phyloP scores from a whole-genome alignment of 2,797 vertebrate species.

The Nannoperca australis region DNA sequence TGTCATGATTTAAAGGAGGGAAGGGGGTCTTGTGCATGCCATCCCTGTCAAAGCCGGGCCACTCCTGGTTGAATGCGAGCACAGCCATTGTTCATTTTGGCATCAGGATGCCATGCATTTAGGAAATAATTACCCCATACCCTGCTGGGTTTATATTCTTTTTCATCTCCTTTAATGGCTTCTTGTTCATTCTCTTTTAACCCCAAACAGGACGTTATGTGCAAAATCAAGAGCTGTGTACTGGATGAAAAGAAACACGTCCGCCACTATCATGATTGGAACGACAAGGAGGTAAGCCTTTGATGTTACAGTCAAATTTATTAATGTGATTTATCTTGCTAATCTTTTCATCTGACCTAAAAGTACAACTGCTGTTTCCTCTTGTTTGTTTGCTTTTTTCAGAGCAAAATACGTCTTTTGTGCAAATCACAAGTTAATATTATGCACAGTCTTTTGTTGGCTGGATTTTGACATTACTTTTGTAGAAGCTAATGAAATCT shows the following conservation, averaged over 20 bases:
- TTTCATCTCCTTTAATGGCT: slow-evolving; percentile 90
- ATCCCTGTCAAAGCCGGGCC: slow-evolving; percentile 82
- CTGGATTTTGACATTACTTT: slow-evolving; percentile 72
- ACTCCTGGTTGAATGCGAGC: slow-evolving; percentile 77
- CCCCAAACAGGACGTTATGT: slow-evolving; percentile 94
- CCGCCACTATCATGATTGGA: slow-evolving; percentile 93
- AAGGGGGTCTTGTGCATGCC: slow-evolving; percentile 75
- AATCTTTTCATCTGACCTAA: slow-evolving; percentile 77
- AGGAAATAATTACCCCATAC: slow-evolving; percentile 90
- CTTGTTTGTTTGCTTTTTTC: slow-evolving; percentile 3
- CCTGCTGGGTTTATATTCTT: slow-evolving; percentile 89
- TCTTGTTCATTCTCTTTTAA: slow-evolving; percentile 90
- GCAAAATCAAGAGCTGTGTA: slow-evolving; percentile 97
- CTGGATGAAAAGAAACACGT: slow-evolving; percentile 95
- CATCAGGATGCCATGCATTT: slow-evolving; percentile 86
- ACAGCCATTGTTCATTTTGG: slow-evolving; percentile 84
- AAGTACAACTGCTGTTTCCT: slow-evolving; percentile 67
- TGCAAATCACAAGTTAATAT: slow-evolving; percentile 73
- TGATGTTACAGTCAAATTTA: slow-evolving; percentile 79
- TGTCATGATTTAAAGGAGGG: slow-evolving; percentile 74
- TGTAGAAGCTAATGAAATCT: slow-evolving; percentile 82
- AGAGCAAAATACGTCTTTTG: slow-evolving; percentile 61
- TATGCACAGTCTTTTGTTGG: slow-evolving; percentile 65
- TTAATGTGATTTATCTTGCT: slow-evolving; percentile 71
- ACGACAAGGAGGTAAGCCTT: slow-evolving; percentile 95